Conservation (phyloP, 2,113 vertebrate species). For the Myotis yumanensis region DNA sequence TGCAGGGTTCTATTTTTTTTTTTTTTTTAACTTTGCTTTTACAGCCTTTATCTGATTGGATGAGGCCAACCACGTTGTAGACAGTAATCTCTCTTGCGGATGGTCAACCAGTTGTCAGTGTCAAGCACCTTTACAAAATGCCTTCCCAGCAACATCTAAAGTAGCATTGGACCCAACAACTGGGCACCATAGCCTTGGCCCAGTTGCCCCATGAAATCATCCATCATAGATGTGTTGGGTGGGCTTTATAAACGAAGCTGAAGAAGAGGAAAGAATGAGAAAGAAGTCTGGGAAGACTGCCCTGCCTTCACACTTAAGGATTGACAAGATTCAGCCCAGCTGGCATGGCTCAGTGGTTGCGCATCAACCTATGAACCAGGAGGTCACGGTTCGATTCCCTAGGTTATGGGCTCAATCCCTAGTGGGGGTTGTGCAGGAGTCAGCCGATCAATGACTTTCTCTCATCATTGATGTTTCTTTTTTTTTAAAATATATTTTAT, state of each 20-base stretch:
- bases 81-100: not conserved
- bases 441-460: too few species aligned
- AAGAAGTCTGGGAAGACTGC: not conserved
- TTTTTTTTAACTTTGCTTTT: not conserved
- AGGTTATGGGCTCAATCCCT: too few species aligned
- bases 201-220: not conserved
- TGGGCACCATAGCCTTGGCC: not conserved
- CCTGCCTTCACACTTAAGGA: not conserved
- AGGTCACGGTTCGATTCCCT: too few species aligned
- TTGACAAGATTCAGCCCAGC: not conserved
- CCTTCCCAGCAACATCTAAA: not conserved
- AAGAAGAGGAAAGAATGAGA: not conserved
- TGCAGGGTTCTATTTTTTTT: not conserved
- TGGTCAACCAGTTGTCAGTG: not conserved
- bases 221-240: not conserved
- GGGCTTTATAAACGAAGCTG: not conserved
- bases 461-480: too few species aligned
- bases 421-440: too few species aligned
- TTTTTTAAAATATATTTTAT: too few species aligned
- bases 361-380: too few species aligned
- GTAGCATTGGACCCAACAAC: not conserved
- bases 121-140: not conserved
- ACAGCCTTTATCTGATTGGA: not conserved
- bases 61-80: not conserved
- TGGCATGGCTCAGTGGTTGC: too few species aligned